Percentiles rank a stretch among this genome's conserved stretches.
These are phyloP conservation scores for Lasiommata megera DNA, from an alignment of 2,888 invertebrate genomes.

Conservation along the genomic window DNA sequence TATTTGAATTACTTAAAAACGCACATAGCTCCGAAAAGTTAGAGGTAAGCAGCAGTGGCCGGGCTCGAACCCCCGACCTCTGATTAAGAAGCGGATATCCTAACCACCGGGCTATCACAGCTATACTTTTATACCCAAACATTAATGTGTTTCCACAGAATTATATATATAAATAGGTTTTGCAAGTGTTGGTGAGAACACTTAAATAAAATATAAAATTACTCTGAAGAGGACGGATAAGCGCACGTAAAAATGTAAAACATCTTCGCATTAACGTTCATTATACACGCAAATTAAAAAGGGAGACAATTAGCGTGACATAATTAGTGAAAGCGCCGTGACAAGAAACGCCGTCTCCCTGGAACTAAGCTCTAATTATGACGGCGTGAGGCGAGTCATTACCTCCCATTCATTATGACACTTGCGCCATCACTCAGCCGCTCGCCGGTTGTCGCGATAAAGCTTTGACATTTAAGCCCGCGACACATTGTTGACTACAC, in stretches of 20 bases:
- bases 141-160: too few species aligned
- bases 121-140: too few species aligned
- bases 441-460: slow-evolving; percentile 3
- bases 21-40: too few species aligned
- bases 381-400: slow-evolving; percentile 31
- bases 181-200: too few species aligned
- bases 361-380: slow-evolving; percentile 29
- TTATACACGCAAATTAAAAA: slow-evolving; percentile 30
- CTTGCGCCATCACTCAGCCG: slow-evolving; percentile 20
- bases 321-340: slow-evolving; percentile 37
- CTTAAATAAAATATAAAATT: too few species aligned
- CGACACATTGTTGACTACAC: not conserved
- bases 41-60: too few species aligned
- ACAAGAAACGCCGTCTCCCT: slow-evolving; percentile 51
- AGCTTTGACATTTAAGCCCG: slow-evolving; percentile 5
- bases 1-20: too few species aligned
- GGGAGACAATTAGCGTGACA: slow-evolving; percentile 33
- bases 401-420: slow-evolving; percentile 30
- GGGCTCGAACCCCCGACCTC: too few species aligned
- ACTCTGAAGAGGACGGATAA: not conserved
- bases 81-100: too few species aligned
- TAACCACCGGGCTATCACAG: too few species aligned
- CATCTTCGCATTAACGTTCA: slow-evolving; percentile 8
- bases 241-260: not conserved
- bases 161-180: too few species aligned